These are phyloP conservation scores for Oxycera nigricornis DNA, from an alignment of 2,888 invertebrate species.

Conservation along the genomic window DNA sequence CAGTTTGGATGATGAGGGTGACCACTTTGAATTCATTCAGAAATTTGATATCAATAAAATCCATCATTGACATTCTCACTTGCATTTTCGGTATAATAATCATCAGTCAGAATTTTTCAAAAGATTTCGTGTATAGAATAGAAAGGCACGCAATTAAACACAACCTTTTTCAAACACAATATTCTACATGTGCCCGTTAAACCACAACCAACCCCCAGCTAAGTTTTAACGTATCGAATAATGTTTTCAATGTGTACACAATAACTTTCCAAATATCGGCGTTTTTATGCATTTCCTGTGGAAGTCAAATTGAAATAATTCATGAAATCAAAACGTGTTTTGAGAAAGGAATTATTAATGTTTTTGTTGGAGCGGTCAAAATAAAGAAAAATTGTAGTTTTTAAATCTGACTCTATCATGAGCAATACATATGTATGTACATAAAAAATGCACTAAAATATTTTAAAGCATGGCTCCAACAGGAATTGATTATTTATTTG, in stretches of 20 bases:
- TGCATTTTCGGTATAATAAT: constrained; percentile 41
- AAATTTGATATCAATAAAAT: constrained; percentile 1
- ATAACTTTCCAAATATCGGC: neutral
- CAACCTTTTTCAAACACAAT: neutral
- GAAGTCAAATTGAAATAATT: no score
- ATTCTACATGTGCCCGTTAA: constrained; percentile 6
- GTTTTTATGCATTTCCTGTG: no score
- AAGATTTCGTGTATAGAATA: constrained; percentile 41
- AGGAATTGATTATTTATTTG: no score
- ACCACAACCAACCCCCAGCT: constrained; percentile 32
- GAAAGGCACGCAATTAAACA: neutral
- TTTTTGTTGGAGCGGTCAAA: no score
- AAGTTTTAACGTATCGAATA: neutral
- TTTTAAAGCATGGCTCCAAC: no score
- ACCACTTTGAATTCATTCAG: constrained; percentile 50
- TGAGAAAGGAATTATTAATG: no score
- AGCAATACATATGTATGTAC: no score
- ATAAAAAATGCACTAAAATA: no score
- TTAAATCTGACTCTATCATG: no score
- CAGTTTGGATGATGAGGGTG: constrained; percentile 50
- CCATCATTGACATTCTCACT: no score
- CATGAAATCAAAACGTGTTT: no score
- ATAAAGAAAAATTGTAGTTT: no score
- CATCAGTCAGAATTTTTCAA: neutral
- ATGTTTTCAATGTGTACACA: neutral